A percentile compares a stretch with the other conserved stretches of the same genome.
Evolutionary conservation across 2,888 invertebrate genomes (phyloP).

Genomic region (Graphium colonna): DNA sequence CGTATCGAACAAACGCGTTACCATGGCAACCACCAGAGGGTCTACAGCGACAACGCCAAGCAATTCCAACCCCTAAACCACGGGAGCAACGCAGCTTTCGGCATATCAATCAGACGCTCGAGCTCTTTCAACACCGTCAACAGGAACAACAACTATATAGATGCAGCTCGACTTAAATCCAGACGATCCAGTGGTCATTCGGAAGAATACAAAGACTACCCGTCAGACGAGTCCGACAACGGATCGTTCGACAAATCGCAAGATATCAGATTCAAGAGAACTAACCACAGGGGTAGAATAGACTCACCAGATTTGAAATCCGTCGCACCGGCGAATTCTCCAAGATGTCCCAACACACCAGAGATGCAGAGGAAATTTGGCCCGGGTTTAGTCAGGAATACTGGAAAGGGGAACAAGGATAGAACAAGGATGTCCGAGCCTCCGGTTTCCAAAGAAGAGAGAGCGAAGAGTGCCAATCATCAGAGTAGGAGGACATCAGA

Average conservation of each 20-base stretch:
- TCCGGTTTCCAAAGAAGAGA: conserved; percentile 54
- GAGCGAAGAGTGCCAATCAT: conserved; percentile 55
- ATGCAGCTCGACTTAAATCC: conserved; percentile 42
- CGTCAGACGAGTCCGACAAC: conserved; percentile 70
- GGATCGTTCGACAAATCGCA: conserved; percentile 60
- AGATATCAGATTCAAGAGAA: conserved; percentile 83
- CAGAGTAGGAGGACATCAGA: conserved; percentile 67
- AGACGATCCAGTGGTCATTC: conserved; percentile 61
- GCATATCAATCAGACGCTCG: conserved; percentile 81
- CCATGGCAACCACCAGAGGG: conserved; percentile 59
- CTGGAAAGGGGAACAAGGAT: conserved; percentile 63
- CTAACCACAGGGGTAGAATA: conserved; percentile 84
- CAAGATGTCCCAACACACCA: conserved; percentile 81
- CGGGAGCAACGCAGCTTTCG: conserved; percentile 47
- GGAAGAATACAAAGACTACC: conserved; percentile 49
- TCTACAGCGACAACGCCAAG: conserved; percentile 50
- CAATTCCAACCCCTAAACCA: conserved; percentile 39
- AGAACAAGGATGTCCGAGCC: conserved; percentile 83
- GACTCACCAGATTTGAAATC: conserved; percentile 76
- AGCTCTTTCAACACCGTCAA: conserved; percentile 82
- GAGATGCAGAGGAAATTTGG: conserved; percentile 81
- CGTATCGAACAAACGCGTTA: conserved; percentile 70
- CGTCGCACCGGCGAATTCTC: conserved; percentile 66
- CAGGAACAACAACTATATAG: conserved; percentile 65
- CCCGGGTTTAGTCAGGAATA: conserved; percentile 67